phyloP scores from a whole-genome alignment of 2,797 vertebrate genomes.

The Basileuterus tristriatus region DNA sequence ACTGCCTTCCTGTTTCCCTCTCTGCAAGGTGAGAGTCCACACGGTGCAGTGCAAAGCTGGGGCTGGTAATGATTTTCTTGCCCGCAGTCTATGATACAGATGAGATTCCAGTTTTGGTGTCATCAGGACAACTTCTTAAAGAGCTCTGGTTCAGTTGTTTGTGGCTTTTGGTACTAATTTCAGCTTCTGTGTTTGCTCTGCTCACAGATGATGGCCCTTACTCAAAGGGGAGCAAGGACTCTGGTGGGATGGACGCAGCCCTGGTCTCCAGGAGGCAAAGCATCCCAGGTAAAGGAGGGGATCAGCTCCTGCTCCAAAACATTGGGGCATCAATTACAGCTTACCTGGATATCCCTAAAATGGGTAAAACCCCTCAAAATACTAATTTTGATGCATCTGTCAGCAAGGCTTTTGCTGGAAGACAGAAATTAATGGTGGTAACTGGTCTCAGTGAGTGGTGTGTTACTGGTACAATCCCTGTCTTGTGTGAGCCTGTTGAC shows the following conservation, averaged over 20 bases:
- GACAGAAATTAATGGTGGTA: not conserved
- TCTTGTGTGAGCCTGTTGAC: not conserved
- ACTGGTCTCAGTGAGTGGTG: not conserved
- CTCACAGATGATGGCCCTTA: conserved; percentile 92
- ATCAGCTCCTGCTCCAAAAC: not conserved
- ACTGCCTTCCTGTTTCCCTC: not conserved
- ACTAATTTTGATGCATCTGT: not conserved
- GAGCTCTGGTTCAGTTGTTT: not conserved
- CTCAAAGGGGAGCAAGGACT: conserved; percentile 89
- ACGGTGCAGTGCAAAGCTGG: fast-evolving
- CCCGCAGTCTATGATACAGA: not conserved
- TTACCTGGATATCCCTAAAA: not conserved
- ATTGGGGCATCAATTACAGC: not conserved
- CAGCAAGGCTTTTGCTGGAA: not conserved
- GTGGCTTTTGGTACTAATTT: not conserved
- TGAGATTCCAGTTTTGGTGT: not conserved
- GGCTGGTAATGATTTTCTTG: not conserved
- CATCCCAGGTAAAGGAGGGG: conserved; percentile 86
- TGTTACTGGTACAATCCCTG: not conserved
- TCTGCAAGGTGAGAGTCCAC: not conserved
- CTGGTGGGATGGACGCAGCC: conserved; percentile 81
- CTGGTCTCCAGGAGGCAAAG: conserved; percentile 90
- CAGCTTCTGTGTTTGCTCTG: conserved; percentile 17
- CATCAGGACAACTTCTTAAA: not conserved
- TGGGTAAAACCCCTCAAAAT: not conserved